These are phyloP conservation scores for Lasaia peninsularis DNA, from an alignment of 1,140 invertebrate species.

Conservation along the genomic window DNA sequence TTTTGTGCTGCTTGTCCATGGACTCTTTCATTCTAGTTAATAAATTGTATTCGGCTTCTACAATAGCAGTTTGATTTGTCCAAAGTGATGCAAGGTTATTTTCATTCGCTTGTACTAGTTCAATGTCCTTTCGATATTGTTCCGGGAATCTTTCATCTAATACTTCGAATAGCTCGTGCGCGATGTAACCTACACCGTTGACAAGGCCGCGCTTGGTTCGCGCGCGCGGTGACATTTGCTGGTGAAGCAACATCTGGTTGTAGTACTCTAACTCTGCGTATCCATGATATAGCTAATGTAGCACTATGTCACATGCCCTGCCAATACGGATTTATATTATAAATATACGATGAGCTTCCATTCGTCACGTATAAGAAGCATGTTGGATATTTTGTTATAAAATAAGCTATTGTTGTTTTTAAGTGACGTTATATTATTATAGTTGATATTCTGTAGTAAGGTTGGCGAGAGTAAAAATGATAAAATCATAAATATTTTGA, in stretches of 20 bases:
- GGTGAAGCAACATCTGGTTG: slow-evolving; percentile 26
- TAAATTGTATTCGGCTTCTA: not conserved
- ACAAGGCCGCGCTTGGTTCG: slow-evolving; percentile 25
- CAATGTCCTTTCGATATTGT: slow-evolving; percentile 30
- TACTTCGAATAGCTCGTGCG: slow-evolving; percentile 30
- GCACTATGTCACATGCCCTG: slow-evolving; percentile 16
- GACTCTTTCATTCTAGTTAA: not conserved
- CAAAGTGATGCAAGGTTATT: slow-evolving; percentile 21
- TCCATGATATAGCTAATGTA: slow-evolving; percentile 27
- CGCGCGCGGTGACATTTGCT: not conserved
- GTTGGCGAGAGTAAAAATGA: not conserved
- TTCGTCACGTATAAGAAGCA: slow-evolving; percentile 24
- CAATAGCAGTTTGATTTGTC: slow-evolving; percentile 19
- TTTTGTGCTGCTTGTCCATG: not conserved
- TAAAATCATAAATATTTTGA: slow-evolving; percentile 1
- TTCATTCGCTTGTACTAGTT: slow-evolving; percentile 21
- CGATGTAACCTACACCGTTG: slow-evolving; percentile 31
- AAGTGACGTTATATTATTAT: not conserved
- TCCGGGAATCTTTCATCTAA: slow-evolving; percentile 29
- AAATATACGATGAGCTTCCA: slow-evolving; percentile 31
- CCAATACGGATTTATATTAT: slow-evolving; percentile 27
- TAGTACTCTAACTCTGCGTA: slow-evolving; percentile 30
- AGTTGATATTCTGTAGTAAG: not conserved
- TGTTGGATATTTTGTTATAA: not conserved
- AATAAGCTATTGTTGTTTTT: not conserved